Percentiles rank a stretch among this genome's conserved stretches.
These are phyloP conservation scores for Scomberomorus guttatus DNA, from an alignment of 2,797 vertebrate genomes.

Conservation along the genomic window DNA sequence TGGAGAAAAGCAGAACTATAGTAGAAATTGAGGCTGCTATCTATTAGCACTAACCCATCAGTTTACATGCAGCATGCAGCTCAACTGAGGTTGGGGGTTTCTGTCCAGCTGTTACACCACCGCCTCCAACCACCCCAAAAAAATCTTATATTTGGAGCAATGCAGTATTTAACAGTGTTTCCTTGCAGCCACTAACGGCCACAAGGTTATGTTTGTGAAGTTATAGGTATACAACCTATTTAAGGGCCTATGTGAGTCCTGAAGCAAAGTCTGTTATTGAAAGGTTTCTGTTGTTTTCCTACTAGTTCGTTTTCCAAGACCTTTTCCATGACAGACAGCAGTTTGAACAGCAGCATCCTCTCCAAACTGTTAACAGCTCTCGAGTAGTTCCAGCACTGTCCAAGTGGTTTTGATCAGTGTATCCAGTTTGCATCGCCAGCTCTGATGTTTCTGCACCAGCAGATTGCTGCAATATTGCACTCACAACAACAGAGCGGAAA, in stretches of 20 bases:
- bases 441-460: conserved; percentile 34
- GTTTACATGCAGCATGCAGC: background rate
- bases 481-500: conserved; percentile 9
- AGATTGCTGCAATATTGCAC: conserved; percentile 26
- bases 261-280: background rate
- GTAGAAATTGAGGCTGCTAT: background rate
- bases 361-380: conserved; percentile 27
- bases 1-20: background rate
- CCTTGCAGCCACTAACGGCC: background rate
- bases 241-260: background rate
- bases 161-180: too few relatives aligned
- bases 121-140: too few relatives aligned
- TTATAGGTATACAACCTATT: background rate
- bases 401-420: conserved; percentile 27
- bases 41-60: background rate
- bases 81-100: background rate
- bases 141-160: too few relatives aligned
- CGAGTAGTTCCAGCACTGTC: conserved; percentile 12
- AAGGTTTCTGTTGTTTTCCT: conserved; percentile 1
- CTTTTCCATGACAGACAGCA: conserved; percentile 19
- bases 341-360: conserved; percentile 4
- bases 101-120: background rate
- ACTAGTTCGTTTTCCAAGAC: conserved; percentile 6
- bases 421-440: conserved; percentile 22
- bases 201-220: background rate